Evolutionary conservation across 2,888 invertebrate species (phyloP).

Genomic region (Ypsolopha sequella): DNA sequence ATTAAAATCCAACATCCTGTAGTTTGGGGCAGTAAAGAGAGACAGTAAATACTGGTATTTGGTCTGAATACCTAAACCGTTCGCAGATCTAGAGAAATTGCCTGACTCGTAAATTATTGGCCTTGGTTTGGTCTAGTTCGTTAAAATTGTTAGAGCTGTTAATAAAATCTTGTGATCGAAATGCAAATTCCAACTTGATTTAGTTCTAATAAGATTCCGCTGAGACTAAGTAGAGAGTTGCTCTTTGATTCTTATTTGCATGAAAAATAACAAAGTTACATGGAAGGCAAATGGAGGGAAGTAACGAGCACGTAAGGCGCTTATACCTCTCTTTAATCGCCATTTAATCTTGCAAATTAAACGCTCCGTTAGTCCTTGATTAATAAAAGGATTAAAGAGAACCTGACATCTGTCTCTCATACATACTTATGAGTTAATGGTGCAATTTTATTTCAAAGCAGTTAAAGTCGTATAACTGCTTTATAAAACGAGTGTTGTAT

Average conservation of each 20-base stretch:
- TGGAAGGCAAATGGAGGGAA: not conserved
- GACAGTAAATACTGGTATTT: not conserved
- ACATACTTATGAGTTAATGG: not conserved
- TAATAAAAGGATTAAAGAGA: constrained; percentile 3
- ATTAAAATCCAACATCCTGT: not conserved
- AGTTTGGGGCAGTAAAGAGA: not conserved
- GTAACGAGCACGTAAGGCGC: not conserved
- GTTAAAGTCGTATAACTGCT: not conserved
- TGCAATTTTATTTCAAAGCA: not conserved
- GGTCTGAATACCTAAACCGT: too few species aligned
- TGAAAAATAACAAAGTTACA: too few species aligned
- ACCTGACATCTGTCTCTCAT: not conserved
- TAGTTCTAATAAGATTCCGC: too few species aligned
- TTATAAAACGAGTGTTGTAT: not conserved
- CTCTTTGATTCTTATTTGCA: too few species aligned
- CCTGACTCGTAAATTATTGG: too few species aligned
- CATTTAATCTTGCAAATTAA: constrained; percentile 2
- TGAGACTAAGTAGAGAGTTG: too few species aligned
- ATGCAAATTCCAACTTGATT: too few species aligned
- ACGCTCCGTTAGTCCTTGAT: constrained; percentile 3
- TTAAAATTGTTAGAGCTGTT: too few species aligned
- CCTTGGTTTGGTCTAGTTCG: too few species aligned
- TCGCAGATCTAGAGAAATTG: too few species aligned
- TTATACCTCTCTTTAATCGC: not conserved
- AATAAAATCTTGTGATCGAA: too few species aligned